phyloP scores from a whole-genome alignment of 2,797 vertebrate species.

The Argentina silus region DNA sequence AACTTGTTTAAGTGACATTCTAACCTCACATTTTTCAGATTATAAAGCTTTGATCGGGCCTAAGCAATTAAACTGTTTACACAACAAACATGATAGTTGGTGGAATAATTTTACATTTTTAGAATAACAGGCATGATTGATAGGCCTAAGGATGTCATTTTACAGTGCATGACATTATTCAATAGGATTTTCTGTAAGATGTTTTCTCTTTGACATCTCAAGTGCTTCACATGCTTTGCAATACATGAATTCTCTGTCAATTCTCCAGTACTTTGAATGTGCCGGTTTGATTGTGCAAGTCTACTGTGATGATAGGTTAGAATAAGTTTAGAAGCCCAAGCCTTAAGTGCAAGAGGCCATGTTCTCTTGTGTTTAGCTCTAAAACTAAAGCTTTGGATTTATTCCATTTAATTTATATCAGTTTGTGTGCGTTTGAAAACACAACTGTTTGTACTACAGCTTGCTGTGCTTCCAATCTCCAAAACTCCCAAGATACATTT shows the following conservation, averaged over 20 bases:
- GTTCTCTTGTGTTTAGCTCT: constrained; percentile 20
- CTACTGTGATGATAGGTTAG: constrained; percentile 40
- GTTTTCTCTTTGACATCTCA: background rate
- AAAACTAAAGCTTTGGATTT: constrained; percentile 35
- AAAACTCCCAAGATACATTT: constrained; percentile 63
- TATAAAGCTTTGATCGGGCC: background rate
- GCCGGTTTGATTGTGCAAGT: constrained; percentile 30
- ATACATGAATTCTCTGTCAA: background rate
- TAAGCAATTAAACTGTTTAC: background rate
- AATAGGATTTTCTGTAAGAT: background rate
- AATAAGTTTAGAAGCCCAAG: constrained; percentile 40
- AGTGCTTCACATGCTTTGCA: constrained; percentile 16
- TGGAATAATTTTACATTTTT: background rate
- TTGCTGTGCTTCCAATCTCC: constrained; percentile 55
- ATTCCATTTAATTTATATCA: constrained; percentile 67
- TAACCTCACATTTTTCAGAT: background rate
- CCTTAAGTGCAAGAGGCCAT: constrained; percentile 54
- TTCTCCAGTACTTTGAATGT: constrained; percentile 9
- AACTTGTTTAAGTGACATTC: background rate
- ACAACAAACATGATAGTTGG: background rate
- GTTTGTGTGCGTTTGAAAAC: constrained; percentile 57
- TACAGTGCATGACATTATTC: background rate
- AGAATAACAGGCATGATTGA: background rate
- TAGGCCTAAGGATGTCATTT: background rate
- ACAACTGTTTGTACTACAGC: constrained; percentile 65